Evolutionary conservation across 2,113 vertebrate species (phyloP).

Genomic region (Anarhynchus alexandrinus): DNA sequence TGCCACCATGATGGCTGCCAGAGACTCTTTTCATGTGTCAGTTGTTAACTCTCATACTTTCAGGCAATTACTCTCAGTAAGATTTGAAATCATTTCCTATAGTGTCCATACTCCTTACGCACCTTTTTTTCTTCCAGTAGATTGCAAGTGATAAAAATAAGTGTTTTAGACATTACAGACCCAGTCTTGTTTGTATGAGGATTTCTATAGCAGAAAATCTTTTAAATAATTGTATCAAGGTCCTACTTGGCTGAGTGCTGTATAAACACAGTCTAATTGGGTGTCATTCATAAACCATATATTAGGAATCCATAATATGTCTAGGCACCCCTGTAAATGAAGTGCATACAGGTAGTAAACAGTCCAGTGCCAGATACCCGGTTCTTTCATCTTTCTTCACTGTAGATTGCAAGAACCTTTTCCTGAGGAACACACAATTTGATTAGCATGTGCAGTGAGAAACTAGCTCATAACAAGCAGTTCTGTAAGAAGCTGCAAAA

Average conservation of each 20-base stretch:
- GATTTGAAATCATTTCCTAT: neutral
- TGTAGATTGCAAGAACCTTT: neutral
- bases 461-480: neutral
- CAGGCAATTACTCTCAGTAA: neutral
- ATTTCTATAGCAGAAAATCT: neutral
- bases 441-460: neutral
- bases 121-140: neutral
- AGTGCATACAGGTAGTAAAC: neutral
- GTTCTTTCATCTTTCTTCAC: neutral
- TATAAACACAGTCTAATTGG: neutral
- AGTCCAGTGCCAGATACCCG: neutral
- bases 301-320: neutral
- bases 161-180: neutral
- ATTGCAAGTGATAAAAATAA: neutral
- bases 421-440: neutral
- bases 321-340: neutral
- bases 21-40: constrained; percentile 29
- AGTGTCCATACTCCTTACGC: neutral
- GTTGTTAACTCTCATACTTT: constrained; percentile 6
- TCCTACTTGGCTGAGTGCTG: neutral
- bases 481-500: neutral
- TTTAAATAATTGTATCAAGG: neutral
- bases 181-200: neutral
- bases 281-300: neutral
- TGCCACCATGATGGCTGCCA: neutral